Conservation (phyloP, 2,797 vertebrate species). For the Tapera naevia region DNA sequence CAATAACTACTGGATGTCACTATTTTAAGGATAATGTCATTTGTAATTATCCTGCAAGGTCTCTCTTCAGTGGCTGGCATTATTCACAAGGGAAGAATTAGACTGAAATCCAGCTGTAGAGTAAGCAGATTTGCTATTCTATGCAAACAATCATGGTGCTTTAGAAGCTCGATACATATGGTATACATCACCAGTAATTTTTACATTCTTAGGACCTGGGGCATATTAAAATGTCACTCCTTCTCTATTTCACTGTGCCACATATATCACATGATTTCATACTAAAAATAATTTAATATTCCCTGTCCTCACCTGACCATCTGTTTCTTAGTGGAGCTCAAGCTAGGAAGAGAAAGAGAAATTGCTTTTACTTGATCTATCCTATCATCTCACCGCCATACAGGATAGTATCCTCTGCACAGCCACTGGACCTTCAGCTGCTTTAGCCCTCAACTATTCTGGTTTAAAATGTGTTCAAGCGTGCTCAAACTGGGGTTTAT, state of each 20-base stretch:
- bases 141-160: background rate
- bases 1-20: slow-evolving; percentile 37
- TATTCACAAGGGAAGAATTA: slow-evolving; percentile 34
- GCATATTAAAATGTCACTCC: background rate
- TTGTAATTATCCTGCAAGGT: slow-evolving; percentile 20
- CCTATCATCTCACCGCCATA: background rate
- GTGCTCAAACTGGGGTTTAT: background rate
- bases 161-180: background rate
- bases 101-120: slow-evolving; percentile 12
- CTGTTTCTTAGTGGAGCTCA: background rate
- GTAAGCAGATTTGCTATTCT: slow-evolving; percentile 13
- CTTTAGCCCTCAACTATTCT: background rate
- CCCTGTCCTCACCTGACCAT: slow-evolving; percentile 28
- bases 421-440: background rate
- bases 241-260: background rate
- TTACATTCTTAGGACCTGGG: background rate
- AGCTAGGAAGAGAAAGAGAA: background rate
- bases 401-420: background rate
- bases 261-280: background rate
- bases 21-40: slow-evolving; percentile 45
- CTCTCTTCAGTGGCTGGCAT: background rate
- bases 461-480: too few relatives aligned
- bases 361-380: background rate
- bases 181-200: background rate
- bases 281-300: background rate